Evolutionary conservation across 2,888 invertebrate species (phyloP).

Genomic region (Xestoiulus laeticollis): DNA sequence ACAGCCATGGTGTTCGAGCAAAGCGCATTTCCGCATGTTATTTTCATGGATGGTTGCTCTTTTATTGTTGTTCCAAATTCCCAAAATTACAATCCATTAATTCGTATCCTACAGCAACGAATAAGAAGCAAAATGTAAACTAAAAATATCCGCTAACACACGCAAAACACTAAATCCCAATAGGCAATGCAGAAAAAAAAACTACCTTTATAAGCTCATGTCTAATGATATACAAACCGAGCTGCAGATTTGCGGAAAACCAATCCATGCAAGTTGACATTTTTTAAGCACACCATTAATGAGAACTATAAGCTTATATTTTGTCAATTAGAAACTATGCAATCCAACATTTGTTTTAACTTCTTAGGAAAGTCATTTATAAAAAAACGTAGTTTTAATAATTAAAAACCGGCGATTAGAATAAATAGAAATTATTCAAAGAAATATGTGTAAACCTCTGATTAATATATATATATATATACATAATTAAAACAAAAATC

Average conservation of each 20-base stretch:
- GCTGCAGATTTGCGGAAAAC: not conserved
- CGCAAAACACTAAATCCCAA: not conserved
- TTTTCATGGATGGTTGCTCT: constrained; percentile 12
- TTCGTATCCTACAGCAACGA: constrained; percentile 7
- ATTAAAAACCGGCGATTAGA: too few species aligned
- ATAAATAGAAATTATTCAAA: too few species aligned
- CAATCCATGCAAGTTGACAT: not conserved
- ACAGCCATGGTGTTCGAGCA: not conserved
- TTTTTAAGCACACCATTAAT: too few species aligned
- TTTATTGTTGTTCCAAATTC: constrained; percentile 13
- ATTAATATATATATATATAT: too few species aligned
- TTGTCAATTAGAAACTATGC: too few species aligned
- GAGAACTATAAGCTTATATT: too few species aligned
- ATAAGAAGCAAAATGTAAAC: not conserved
- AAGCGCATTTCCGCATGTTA: not conserved
- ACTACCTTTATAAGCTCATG: too few species aligned
- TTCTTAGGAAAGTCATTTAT: too few species aligned
- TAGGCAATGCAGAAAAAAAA: not conserved
- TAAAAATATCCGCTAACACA: not conserved
- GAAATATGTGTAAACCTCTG: too few species aligned
- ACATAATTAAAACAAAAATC: too few species aligned
- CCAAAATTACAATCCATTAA: constrained; percentile 14
- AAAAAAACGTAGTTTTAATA: too few species aligned
- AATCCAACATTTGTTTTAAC: too few species aligned
- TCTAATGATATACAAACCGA: not conserved